These are phyloP conservation scores for Stichopus chloronotus DNA, from an alignment of 35 echinoderm and acorn worm species.

Conservation along the genomic window DNA sequence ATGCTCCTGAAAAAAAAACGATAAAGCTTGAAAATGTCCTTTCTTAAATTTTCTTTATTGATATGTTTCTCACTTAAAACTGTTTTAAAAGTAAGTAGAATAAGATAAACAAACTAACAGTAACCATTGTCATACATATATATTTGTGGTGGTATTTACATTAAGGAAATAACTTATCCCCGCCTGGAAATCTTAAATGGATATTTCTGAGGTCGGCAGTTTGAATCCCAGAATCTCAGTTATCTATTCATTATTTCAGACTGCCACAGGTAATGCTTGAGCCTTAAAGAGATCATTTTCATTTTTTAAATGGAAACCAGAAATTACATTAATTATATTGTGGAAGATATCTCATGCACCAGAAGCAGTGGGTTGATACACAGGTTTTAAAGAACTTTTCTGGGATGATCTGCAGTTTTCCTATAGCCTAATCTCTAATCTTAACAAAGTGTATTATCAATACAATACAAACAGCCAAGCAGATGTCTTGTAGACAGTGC, in stretches of 20 bases:
- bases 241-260: neutral
- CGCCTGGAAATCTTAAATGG: neutral
- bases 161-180: slow-evolving; percentile 9
- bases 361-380: neutral
- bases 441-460: neutral
- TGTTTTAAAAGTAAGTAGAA: too few relatives aligned
- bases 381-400: neutral
- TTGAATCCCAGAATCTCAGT: neutral
- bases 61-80: too few relatives aligned
- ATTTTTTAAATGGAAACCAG: too few relatives aligned
- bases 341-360: slow-evolving; percentile 12
- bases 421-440: neutral
- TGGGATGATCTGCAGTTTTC: too few relatives aligned
- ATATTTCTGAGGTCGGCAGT: neutral
- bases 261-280: too few relatives aligned
- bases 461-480: neutral
- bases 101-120: too few relatives aligned
- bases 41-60: too few relatives aligned
- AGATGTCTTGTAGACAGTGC: too few relatives aligned
- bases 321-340: too few relatives aligned
- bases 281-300: too few relatives aligned
- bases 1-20: too few relatives aligned
- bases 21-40: too few relatives aligned
- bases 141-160: neutral
- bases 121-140: neutral